These are phyloP conservation scores for Hippocampus zosterae DNA, from an alignment of 2,113 vertebrate genomes.

Conservation along the genomic window DNA sequence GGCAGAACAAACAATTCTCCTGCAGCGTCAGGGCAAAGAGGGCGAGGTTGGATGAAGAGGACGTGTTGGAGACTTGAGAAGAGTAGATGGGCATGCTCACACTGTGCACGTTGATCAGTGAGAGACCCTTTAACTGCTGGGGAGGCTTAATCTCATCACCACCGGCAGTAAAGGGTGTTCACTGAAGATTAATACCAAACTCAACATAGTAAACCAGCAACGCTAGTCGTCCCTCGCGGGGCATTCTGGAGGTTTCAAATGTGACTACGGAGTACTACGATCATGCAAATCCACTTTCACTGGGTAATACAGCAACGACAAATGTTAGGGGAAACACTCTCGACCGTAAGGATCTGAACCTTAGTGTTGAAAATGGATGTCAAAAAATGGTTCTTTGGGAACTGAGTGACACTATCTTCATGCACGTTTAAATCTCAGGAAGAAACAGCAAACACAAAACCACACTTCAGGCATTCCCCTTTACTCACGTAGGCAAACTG, in stretches of 20 bases:
- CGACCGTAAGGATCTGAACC: constrained; percentile 29
- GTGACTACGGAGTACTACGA: constrained; percentile 19
- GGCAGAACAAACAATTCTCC: background rate
- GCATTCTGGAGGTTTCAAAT: constrained; percentile 14
- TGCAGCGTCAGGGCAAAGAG: background rate
- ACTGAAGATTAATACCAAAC: constrained; percentile 30
- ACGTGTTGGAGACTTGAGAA: constrained; percentile 47
- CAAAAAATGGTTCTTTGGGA: constrained; percentile 9
- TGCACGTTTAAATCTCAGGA: constrained; percentile 79
- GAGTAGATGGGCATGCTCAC: constrained; percentile 68
- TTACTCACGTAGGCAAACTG: constrained; percentile 86
- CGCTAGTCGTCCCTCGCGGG: constrained; percentile 17
- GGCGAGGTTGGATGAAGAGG: constrained; percentile 12
- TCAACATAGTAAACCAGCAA: constrained; percentile 24
- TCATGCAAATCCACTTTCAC: constrained; percentile 30
- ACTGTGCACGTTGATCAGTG: constrained; percentile 66
- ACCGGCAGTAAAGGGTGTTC: constrained; percentile 59
- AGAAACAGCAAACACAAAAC: constrained; percentile 76
- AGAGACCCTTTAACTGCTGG: constrained; percentile 59
- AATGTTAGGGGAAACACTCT: constrained; percentile 22
- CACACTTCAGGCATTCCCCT: constrained; percentile 73
- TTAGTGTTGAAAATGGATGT: constrained; percentile 24
- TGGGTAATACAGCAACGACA: constrained; percentile 22
- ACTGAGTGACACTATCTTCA: constrained; percentile 72
- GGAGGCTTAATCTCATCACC: constrained; percentile 19